A percentile compares a stretch with the other conserved stretches of the same genome.
Evolutionary conservation across 1,140 invertebrate genomes (phyloP).

Genomic region (Bombus superbus): DNA sequence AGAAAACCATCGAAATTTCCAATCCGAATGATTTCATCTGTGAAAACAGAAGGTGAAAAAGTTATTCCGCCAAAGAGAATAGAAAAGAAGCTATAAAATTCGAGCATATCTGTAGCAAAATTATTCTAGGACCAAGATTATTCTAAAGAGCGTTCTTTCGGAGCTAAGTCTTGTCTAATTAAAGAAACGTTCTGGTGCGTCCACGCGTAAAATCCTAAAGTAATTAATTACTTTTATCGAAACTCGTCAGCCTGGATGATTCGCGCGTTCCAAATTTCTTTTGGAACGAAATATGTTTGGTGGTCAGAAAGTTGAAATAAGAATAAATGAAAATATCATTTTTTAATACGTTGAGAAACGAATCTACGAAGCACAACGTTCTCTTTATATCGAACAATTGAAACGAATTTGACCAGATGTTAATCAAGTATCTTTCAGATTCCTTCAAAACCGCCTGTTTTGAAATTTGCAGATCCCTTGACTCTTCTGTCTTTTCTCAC

Average conservation of each 20-base stretch:
- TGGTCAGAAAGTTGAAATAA: not conserved
- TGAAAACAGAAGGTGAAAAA: not conserved
- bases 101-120: conserved; percentile 48
- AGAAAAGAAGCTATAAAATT: not conserved
- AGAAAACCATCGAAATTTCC: not conserved
- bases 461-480: not conserved
- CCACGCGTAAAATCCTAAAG: not conserved
- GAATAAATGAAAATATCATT: no score
- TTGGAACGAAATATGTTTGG: not conserved
- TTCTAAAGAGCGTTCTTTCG: conserved; percentile 28
- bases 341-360: no score
- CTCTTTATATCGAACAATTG: no score
- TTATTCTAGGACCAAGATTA: conserved; percentile 55
- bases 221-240: not conserved
- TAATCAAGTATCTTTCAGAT: no score
- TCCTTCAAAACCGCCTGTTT: no score
- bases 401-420: no score
- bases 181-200: conserved; percentile 12
- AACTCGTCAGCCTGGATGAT: conserved; percentile 5
- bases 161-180: conserved; percentile 7
- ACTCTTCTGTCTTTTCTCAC: not conserved
- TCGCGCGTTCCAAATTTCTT: conserved; percentile 11
- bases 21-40: not conserved
- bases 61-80: not conserved
- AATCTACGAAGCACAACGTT: no score